Conservation (phyloP, 1,140 invertebrate genomes). For the Achroia grisella region DNA sequence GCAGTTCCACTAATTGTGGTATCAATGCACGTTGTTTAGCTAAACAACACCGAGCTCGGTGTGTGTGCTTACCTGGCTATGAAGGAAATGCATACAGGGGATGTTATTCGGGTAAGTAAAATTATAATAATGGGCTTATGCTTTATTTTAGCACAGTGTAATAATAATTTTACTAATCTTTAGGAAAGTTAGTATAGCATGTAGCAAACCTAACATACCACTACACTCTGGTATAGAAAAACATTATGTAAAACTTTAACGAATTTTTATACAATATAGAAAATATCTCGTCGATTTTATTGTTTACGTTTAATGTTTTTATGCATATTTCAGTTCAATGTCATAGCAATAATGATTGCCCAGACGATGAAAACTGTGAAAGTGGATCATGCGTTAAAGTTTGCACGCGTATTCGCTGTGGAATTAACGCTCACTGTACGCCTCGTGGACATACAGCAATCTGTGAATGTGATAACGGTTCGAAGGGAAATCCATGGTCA, state of each 20-base stretch:
- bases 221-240: too few species aligned
- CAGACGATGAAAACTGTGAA: constrained; percentile 86
- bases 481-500: constrained; percentile 83
- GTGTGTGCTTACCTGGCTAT: constrained; percentile 87
- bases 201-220: too few species aligned
- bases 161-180: too few species aligned
- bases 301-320: too few species aligned
- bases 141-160: neutral
- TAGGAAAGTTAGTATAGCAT: neutral
- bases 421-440: constrained; percentile 85
- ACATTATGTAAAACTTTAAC: too few species aligned
- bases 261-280: too few species aligned
- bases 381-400: constrained; percentile 88
- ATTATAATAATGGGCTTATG: neutral
- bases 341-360: constrained; percentile 88
- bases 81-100: constrained; percentile 88
- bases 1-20: constrained; percentile 82
- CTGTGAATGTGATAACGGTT: constrained; percentile 85
- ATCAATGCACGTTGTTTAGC: constrained; percentile 87
- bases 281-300: too few species aligned
- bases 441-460: constrained; percentile 83
- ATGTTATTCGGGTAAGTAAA: constrained; percentile 80
- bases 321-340: constrained; percentile 81
- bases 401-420: constrained; percentile 86
- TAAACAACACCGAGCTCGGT: constrained; percentile 86